Conservation (phyloP, 2,797 vertebrate genomes). For the Gymnocypris eckloni region DNA sequence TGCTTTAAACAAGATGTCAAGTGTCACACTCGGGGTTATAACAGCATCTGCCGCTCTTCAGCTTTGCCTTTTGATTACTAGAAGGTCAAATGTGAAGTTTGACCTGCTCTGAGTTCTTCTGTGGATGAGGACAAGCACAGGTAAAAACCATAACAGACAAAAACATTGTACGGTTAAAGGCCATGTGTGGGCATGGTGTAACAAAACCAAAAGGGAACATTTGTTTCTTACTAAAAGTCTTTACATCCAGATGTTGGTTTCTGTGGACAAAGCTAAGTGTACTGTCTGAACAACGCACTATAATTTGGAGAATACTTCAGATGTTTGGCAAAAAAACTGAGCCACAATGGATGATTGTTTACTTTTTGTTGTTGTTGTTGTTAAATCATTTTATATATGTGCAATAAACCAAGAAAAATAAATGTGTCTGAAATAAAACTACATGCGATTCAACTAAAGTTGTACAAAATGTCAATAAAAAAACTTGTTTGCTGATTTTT, state of each 20-base stretch:
- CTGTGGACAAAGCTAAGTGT: constrained; percentile 58
- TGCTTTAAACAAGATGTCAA: constrained; percentile 75
- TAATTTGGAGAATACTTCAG: constrained; percentile 63
- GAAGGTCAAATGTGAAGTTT: constrained; percentile 35
- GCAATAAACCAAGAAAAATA: constrained; percentile 48
- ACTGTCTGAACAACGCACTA: constrained; percentile 42
- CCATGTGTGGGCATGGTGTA: constrained; percentile 55
- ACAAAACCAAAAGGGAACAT: constrained; percentile 46
- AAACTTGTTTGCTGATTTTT: no score
- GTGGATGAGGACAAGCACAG: constrained; percentile 13
- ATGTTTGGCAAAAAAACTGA: constrained; percentile 53
- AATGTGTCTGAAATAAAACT: constrained; percentile 32
- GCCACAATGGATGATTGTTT: constrained; percentile 52
- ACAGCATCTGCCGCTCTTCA: constrained; percentile 69
- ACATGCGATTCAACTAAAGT: background rate
- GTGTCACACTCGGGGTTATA: constrained; percentile 74
- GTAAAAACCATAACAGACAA: constrained; percentile 8
- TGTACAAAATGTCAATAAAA: no score
- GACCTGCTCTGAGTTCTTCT: constrained; percentile 17
- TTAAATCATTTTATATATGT: constrained; percentile 44
- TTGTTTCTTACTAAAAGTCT: constrained; percentile 59
- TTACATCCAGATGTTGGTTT: constrained; percentile 61
- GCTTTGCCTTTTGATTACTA: constrained; percentile 24
- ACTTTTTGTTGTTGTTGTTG: constrained; percentile 5
- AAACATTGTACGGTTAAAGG: background rate